Conservation (phyloP, 2,113 vertebrate genomes). For the Chitala chitala region DNA sequence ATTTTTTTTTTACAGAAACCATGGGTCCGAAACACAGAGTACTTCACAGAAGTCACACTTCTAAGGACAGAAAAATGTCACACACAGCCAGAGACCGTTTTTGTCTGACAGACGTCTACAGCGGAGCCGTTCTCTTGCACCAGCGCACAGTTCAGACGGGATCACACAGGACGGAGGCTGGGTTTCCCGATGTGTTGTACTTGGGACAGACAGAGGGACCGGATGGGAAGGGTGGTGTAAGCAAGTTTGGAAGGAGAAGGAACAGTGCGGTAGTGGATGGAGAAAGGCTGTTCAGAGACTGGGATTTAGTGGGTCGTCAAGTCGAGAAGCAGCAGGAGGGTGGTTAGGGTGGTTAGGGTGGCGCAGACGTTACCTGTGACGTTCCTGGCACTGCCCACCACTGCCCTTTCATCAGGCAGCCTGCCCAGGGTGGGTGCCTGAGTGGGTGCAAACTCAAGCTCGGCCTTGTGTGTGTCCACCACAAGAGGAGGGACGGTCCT, state of each 20-base stretch:
- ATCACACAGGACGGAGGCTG: conserved; percentile 32
- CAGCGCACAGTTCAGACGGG: conserved; percentile 18
- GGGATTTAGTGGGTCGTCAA: conserved; percentile 49
- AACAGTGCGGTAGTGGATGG: conserved; percentile 46
- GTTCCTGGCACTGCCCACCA: conserved; percentile 35
- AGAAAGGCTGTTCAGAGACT: conserved; percentile 45
- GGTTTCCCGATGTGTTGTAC: conserved; percentile 40
- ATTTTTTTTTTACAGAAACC: conserved; percentile 38
- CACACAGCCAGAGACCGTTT: conserved; percentile 34
- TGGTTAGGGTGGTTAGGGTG: conserved; percentile 27
- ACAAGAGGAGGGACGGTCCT: not conserved
- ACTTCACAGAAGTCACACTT: conserved; percentile 64
- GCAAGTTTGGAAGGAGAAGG: conserved; percentile 38
- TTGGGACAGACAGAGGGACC: conserved; percentile 45
- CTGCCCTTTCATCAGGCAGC: conserved; percentile 69
- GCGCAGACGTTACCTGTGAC: conserved; percentile 28
- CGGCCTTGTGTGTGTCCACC: conserved; percentile 34
- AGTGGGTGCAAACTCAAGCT: conserved; percentile 47
- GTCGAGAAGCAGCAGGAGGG: conserved; percentile 22
- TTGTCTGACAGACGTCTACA: conserved; percentile 40
- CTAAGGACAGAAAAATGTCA: conserved; percentile 43
- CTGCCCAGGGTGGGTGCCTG: conserved; percentile 46
- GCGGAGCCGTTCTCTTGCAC: conserved; percentile 15
- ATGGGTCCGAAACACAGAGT: conserved; percentile 32
- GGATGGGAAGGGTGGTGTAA: conserved; percentile 32